Evolutionary conservation across 1,140 invertebrate genomes (phyloP).

Genomic region (Lasioglossum baleicum): DNA sequence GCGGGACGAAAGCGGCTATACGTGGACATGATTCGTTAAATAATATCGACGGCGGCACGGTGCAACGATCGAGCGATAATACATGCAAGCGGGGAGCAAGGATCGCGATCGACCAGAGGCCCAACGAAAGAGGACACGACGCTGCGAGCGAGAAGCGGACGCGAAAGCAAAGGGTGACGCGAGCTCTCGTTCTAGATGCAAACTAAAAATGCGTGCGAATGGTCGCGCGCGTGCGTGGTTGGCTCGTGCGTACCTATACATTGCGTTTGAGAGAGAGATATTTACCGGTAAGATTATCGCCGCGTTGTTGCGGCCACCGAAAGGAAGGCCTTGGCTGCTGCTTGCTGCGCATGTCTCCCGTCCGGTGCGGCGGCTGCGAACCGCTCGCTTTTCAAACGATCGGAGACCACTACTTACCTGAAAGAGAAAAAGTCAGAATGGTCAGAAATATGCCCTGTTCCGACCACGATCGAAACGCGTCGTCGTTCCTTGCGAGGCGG

Average conservation of each 20-base stretch:
- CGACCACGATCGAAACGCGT: neutral
- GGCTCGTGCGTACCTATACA: conserved; percentile 23
- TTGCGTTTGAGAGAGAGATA: conserved; percentile 63
- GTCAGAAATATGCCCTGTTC: conserved; percentile 26
- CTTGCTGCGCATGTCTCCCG: conserved; percentile 80
- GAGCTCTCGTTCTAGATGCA: conserved; percentile 25
- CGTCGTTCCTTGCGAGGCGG: too few species aligned
- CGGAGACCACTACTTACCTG: conserved; percentile 80
- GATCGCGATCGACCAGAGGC: too few species aligned
- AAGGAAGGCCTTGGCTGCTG: conserved; percentile 80
- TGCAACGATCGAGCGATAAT: neutral
- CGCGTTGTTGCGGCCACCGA: conserved; percentile 79
- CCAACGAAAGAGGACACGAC: neutral
- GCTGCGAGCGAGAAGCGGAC: neutral
- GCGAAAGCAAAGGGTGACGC: neutral
- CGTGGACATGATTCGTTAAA: neutral
- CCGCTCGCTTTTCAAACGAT: conserved; percentile 75
- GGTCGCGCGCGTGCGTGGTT: conserved; percentile 19
- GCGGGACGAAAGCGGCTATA: too few species aligned
- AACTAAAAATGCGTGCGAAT: conserved; percentile 29
- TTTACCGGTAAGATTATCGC: conserved; percentile 80
- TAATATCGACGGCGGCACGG: neutral
- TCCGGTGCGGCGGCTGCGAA: conserved; percentile 73
- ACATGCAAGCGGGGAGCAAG: neutral
- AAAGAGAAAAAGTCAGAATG: conserved; percentile 65